These are phyloP conservation scores for Propithecus deckenii DNA, from an alignment of 2,797 vertebrate species.

Conservation along the genomic window DNA sequence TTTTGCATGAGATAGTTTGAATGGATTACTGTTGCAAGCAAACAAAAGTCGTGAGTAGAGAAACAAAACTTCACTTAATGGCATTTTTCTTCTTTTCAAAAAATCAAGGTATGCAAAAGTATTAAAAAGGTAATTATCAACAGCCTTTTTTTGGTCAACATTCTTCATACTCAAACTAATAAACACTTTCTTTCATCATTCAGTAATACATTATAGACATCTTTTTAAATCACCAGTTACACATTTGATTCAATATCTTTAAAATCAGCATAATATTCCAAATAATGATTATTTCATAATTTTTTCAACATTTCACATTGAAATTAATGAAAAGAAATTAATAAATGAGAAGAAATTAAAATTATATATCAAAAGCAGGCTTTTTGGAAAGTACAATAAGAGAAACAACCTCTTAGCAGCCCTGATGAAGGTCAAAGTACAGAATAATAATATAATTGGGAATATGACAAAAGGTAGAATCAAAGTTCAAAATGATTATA, in stretches of 20 bases:
- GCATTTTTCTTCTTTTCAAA: accelerated
- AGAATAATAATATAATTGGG: not conserved
- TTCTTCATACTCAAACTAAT: not conserved
- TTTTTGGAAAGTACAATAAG: not conserved
- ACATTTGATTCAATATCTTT: not conserved
- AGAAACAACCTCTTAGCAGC: not conserved
- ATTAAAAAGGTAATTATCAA: not conserved
- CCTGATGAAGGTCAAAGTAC: not conserved
- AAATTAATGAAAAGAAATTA: not conserved
- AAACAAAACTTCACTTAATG: not conserved
- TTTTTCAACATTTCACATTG: not conserved
- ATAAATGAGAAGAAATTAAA: not conserved
- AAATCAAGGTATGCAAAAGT: not conserved
- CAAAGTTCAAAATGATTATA: not conserved
- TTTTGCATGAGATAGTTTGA: not conserved
- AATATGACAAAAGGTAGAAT: not conserved
- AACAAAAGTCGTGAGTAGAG: not conserved
- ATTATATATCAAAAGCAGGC: not conserved
- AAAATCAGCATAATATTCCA: not conserved
- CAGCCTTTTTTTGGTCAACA: not conserved
- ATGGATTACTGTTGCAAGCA: not conserved
- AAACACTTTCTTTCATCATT: not conserved
- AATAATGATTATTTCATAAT: not conserved
- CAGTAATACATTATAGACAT: not conserved
- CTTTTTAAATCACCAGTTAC: not conserved